Conservation (phyloP, 2,113 vertebrate species). For the Pangasianodon gigas region DNA sequence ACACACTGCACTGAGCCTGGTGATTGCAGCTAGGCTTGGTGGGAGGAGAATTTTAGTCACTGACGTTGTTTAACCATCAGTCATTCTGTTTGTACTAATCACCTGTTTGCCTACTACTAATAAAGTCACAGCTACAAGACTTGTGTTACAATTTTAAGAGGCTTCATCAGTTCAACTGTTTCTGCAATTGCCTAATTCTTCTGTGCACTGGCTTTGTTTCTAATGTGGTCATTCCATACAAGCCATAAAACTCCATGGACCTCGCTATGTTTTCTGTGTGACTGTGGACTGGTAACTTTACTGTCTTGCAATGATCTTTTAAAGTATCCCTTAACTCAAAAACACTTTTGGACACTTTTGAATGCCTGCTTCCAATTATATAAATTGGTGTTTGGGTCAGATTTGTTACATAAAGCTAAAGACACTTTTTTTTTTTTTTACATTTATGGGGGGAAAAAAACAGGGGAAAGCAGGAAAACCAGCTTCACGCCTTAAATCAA, state of each 20-base stretch:
- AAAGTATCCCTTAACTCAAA: not conserved
- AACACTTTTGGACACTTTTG: not conserved
- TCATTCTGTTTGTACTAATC: conserved; percentile 19
- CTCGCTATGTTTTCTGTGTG: not conserved
- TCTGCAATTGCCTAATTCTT: not conserved
- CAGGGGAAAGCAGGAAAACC: too few relatives aligned
- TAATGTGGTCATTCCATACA: not conserved
- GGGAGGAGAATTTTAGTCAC: not conserved
- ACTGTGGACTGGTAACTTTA: not conserved
- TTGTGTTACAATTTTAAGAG: not conserved
- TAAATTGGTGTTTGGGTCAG: not conserved
- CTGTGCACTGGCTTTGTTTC: not conserved
- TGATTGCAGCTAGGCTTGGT: conserved; percentile 39
- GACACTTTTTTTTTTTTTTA: too few relatives aligned
- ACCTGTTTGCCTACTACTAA: conserved; percentile 10
- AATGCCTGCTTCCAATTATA: not conserved
- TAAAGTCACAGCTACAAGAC: not conserved
- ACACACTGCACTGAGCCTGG: not conserved
- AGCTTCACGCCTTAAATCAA: too few relatives aligned
- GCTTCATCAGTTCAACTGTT: not conserved
- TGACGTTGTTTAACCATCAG: not conserved
- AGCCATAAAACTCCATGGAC: not conserved
- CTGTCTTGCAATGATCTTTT: not conserved
- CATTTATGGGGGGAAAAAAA: too few relatives aligned
- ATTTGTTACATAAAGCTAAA: not conserved